These are phyloP conservation scores for Petaurus breviceps DNA, from an alignment of 2,113 vertebrate genomes.

Conservation along the genomic window DNA sequence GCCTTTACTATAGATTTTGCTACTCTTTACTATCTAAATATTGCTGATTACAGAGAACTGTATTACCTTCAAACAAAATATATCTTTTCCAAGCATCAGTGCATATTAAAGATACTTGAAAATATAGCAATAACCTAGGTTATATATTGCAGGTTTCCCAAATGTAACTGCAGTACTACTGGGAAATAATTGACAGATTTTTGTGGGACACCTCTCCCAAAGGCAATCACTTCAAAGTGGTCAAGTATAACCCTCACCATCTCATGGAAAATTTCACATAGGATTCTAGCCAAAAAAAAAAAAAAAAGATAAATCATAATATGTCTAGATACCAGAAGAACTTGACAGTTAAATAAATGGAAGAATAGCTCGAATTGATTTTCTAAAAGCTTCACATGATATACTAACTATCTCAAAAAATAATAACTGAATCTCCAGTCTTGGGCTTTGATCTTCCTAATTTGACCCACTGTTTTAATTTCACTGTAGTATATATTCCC, in stretches of 20 bases:
- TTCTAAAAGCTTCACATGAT: slow-evolving; percentile 39
- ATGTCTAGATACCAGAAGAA: background rate
- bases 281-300: slow-evolving; percentile 5
- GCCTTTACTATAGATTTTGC: background rate
- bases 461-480: background rate
- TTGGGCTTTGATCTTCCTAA: background rate
- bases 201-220: slow-evolving; percentile 1
- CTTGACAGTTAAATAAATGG: background rate
- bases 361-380: slow-evolving; percentile 39
- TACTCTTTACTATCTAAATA: slow-evolving; percentile 48
- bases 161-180: slow-evolving; percentile 39
- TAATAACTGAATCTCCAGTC: background rate
- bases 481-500: background rate
- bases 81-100: background rate
- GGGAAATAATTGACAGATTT: slow-evolving; percentile 21
- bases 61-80: background rate
- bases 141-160: no score
- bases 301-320: background rate
- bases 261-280: background rate
- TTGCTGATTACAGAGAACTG: slow-evolving; percentile 44
- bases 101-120: slow-evolving; percentile 42
- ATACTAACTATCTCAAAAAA: background rate
- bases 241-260: background rate
- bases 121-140: slow-evolving; percentile 34
- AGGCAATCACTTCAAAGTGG: slow-evolving; percentile 2